Percentiles rank a stretch among this genome's conserved stretches.
Evolutionary conservation across 2,113 vertebrate genomes (phyloP).

Genomic region (Entomyzon cyanotis): DNA sequence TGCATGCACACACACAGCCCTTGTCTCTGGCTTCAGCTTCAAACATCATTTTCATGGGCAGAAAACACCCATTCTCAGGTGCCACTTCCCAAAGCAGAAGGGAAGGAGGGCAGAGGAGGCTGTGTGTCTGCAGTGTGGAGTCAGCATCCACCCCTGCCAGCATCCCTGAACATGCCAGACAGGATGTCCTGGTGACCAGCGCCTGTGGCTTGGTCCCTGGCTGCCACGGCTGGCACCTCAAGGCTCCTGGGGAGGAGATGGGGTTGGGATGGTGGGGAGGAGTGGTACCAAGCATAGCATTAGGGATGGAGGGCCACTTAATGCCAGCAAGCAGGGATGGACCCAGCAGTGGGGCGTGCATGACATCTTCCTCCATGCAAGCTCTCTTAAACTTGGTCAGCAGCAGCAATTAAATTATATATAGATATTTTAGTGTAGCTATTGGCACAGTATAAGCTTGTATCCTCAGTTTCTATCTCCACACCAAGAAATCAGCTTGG

Average conservation of each 20-base stretch:
- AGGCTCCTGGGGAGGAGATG: not conserved
- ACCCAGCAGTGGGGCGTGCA: not conserved
- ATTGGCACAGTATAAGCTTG: not conserved
- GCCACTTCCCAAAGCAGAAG: not conserved
- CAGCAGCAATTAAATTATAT: not conserved
- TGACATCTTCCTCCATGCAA: not conserved
- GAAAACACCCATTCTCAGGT: not conserved
- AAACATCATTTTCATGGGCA: not conserved
- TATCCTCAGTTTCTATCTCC: not conserved
- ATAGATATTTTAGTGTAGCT: not conserved
- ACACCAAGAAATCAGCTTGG: not conserved
- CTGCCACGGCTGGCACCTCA: rapidly evolving
- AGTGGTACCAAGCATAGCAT: rapidly evolving
- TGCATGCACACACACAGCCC: rapidly evolving
- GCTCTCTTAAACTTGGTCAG: not conserved
- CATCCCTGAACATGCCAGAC: rapidly evolving
- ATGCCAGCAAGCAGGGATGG: not conserved
- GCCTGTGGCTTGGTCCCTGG: rapidly evolving
- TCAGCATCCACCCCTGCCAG: not conserved
- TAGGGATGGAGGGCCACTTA: not conserved
- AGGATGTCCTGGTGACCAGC: not conserved
- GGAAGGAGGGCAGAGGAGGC: not conserved
- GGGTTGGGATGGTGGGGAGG: not conserved
- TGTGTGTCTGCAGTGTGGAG: not conserved
- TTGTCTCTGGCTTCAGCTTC: not conserved